Evolutionary conservation across 1,140 invertebrate genomes (phyloP).

Genomic region (Zeugodacus cucurbitae): DNA sequence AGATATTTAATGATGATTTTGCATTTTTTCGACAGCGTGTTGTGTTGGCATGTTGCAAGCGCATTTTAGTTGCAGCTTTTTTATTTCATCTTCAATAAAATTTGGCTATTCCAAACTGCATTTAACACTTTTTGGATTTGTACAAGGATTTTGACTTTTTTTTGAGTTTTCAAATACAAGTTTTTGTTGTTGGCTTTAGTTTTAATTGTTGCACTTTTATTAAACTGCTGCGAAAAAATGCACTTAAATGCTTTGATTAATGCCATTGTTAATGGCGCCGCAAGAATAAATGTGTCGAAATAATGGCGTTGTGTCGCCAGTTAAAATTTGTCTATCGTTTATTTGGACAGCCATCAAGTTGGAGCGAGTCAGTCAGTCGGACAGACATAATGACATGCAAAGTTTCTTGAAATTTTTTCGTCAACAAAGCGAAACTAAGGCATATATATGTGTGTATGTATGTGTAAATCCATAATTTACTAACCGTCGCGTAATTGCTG

Average conservation of each 20-base stretch:
- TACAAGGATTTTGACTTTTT: neutral
- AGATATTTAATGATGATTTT: neutral
- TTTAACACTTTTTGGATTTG: neutral
- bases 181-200: neutral
- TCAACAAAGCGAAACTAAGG: neutral
- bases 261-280: constrained; percentile 15
- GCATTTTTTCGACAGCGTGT: neutral
- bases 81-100: neutral
- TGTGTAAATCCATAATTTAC: constrained; percentile 5
- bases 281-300: neutral
- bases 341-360: neutral
- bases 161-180: neutral
- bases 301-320: neutral
- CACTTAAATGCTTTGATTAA: neutral
- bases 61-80: neutral
- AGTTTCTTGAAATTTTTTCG: neutral
- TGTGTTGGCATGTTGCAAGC: neutral
- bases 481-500: neutral
- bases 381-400: too few relatives aligned
- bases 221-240: neutral
- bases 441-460: neutral
- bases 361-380: neutral
- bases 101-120: neutral
- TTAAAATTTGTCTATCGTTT: neutral
- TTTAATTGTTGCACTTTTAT: neutral